These are phyloP conservation scores for Calycopis cecrops DNA, from an alignment of 1,140 invertebrate species.

Conservation along the genomic window DNA sequence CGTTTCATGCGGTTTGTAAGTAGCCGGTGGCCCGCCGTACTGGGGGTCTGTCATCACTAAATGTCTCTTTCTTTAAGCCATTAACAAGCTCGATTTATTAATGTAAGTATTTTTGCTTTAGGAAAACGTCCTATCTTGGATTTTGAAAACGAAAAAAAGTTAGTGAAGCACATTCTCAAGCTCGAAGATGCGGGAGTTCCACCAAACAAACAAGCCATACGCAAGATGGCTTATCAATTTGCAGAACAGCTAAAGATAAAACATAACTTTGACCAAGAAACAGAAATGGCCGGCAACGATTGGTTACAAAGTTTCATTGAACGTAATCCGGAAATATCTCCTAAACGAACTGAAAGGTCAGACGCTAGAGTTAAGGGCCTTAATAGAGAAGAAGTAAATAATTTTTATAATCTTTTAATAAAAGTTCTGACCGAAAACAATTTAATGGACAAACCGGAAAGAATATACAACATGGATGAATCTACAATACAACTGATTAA, in stretches of 20 bases:
- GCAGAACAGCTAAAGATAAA: conserved; percentile 30
- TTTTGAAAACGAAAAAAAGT: conserved; percentile 24
- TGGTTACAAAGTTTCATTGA: conserved; percentile 33
- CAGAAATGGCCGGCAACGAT: conserved; percentile 22
- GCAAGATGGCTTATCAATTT: conserved; percentile 29
- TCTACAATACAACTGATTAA: conserved; percentile 50
- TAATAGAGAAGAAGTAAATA: conserved; percentile 36
- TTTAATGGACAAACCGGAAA: conserved; percentile 38
- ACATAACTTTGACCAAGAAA: conserved; percentile 29
- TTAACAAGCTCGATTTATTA: too few species aligned
- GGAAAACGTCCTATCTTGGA: conserved; percentile 22
- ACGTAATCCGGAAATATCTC: conserved; percentile 25
- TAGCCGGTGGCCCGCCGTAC: too few species aligned
- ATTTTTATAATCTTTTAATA: conserved; percentile 14
- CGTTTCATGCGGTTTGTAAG: too few species aligned
- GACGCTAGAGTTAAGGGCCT: conserved; percentile 37
- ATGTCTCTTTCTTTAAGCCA: too few species aligned
- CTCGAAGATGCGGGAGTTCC: conserved; percentile 27
- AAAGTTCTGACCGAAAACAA: conserved; percentile 29
- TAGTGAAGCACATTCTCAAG: conserved; percentile 25
- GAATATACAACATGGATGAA: conserved; percentile 59
- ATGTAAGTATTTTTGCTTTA: too few species aligned
- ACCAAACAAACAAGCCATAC: conserved; percentile 20
- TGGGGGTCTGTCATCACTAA: too few species aligned
- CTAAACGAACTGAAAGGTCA: conserved; percentile 29